These are phyloP conservation scores for Hiodon alosoides DNA, from an alignment of 2,113 vertebrate species.

Conservation along the genomic window DNA sequence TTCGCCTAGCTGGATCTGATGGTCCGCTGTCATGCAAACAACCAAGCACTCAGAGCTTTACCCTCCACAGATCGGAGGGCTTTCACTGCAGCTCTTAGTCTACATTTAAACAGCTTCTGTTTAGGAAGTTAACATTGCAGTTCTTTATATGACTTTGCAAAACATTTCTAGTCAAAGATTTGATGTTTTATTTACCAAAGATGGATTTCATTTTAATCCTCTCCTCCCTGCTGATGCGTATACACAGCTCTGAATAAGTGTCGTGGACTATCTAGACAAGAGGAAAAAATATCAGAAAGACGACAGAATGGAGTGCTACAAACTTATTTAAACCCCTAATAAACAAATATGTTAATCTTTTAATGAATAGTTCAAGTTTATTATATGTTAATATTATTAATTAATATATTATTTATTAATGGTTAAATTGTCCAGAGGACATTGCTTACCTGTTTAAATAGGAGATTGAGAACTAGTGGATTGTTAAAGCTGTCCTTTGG, in stretches of 20 bases:
- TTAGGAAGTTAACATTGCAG: too few species aligned
- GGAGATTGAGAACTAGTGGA: slow-evolving; percentile 80
- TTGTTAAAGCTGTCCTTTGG: slow-evolving; percentile 85
- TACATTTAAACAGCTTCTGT: too few species aligned
- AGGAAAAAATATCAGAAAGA: neutral
- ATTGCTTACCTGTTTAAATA: slow-evolving; percentile 85
- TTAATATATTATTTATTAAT: too few species aligned
- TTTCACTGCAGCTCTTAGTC: too few species aligned
- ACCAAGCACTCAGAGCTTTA: slow-evolving; percentile 28
- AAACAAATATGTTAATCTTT: too few species aligned
- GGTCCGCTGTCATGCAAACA: slow-evolving; percentile 63
- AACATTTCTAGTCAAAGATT: neutral
- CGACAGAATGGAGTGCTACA: neutral
- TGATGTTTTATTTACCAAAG: slow-evolving; percentile 69
- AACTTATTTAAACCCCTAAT: too few species aligned
- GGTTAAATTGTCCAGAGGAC: neutral
- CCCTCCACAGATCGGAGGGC: too few species aligned
- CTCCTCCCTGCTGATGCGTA: slow-evolving; percentile 84
- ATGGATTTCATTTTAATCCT: slow-evolving; percentile 82
- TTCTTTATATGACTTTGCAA: neutral
- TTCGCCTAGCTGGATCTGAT: slow-evolving; percentile 72
- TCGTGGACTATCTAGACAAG: slow-evolving; percentile 78
- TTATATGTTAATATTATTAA: neutral
- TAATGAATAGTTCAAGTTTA: neutral
- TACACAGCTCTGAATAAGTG: slow-evolving; percentile 80